Base-by-base conservation (phyloP, 2,888 invertebrate species). In the Antitype chi region DNA sequence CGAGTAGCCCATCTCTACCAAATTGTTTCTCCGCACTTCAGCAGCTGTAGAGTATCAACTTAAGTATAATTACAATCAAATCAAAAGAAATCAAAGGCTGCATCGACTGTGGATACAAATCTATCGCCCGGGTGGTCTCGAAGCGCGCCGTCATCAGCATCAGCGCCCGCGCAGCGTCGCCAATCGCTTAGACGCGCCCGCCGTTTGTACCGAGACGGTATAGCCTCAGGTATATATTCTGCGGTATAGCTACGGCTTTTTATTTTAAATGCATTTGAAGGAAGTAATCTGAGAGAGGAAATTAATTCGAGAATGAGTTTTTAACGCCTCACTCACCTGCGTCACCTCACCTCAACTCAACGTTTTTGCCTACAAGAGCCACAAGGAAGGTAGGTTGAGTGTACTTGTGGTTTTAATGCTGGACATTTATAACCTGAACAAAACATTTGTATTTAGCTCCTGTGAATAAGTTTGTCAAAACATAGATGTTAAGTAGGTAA, bases 171-270 rank as follows among this genome's bases (percentile, higher is more conserved):
- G 78, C 82, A 82, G 88, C 88, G 85, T 88, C 64, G 76, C 88
- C 80, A 89, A 89, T 89, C 88, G 88, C 59, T 89, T 86, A 78
- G 84, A 86, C 76, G 77, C 86, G 85, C 78, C 70, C 68, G 77
- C 74, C 74, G 72, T 77, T 81, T 77, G 78, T 82, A 76, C 74
- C 68, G 70, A 63, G 69, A 76, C 71, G 55, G 57, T 74, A 62
- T 28, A 57, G 32, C n/a, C n/a, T n/a, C n/a, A n/a, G n/a, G n/a
- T n/a, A n/a, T n/a, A n/a, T n/a, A n/a, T n/a, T n/a, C n/a, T n/a
- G 32, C 69, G 55, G 57, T 74, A 62, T 28, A 57, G 60, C 49
- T 57, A 23, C 9, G 28, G 60, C 32, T 79, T 67, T 80, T 85
- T 85, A 53, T 66, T 70, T 53, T 74, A 66, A 57, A 76, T 63